These are phyloP conservation scores for Leptothorax acervorum DNA, from an alignment of 2,888 invertebrate genomes.

Conservation along the genomic window DNA sequence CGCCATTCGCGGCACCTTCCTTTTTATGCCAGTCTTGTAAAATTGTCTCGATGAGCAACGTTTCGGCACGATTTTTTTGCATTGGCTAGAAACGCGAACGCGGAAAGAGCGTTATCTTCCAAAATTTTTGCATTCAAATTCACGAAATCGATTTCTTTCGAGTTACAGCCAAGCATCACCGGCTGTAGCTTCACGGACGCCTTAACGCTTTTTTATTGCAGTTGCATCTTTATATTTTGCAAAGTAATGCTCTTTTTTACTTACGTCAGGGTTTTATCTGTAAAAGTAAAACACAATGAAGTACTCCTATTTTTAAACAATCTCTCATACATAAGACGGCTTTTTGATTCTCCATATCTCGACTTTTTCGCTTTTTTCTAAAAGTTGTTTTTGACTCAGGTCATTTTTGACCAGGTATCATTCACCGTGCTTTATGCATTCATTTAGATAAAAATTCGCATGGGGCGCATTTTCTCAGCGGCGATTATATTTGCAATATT, in stretches of 20 bases:
- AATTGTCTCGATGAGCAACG: slow-evolving; percentile 14
- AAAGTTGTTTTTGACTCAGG: background rate
- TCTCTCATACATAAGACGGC: background rate
- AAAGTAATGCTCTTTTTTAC: background rate
- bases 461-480: background rate
- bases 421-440: background rate
- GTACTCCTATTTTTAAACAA: background rate
- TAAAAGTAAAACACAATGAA: background rate
- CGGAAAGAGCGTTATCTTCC: background rate
- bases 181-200: background rate
- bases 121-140: slow-evolving; percentile 12
- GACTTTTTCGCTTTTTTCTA: background rate
- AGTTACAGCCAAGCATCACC: background rate
- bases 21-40: slow-evolving; percentile 38
- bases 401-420: too few species aligned
- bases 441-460: background rate
- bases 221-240: background rate
- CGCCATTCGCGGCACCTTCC: slow-evolving; percentile 14
- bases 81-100: background rate
- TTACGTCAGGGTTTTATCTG: background rate
- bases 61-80: background rate
- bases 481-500: background rate
- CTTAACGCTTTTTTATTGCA: background rate
- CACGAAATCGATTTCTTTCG: background rate
- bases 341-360: background rate